Evolutionary conservation across 2,888 invertebrate genomes (phyloP), one percentile per base, ranked within the genome.

Genomic region (Latrodectus hesperus): DNA sequence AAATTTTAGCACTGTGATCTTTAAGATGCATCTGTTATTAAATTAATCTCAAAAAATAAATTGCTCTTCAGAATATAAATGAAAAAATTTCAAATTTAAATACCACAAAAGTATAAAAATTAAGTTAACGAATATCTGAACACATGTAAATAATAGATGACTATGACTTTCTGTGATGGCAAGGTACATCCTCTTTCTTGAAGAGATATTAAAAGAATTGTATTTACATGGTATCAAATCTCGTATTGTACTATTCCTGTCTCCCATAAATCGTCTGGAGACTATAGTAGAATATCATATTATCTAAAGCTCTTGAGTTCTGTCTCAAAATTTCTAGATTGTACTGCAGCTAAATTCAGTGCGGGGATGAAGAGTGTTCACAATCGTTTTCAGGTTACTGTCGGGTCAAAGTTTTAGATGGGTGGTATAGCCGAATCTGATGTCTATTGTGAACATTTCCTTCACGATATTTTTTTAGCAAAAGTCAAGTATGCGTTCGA

Each of bases 181-280:
- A 38, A 38, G 4, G 38, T 6, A 4, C 5, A 38, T 0, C 22
- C 22, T 22, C 60, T 75, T 75, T 26, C 14, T 75, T 12, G 64
- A 75, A 60, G 74, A 14, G 38, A 60, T 75, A 6, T 75, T 75
- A 12, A 65, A n/a, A 17, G 76, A 67, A 17, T 65, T 65, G 52
- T 0, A 26, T 67, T 17, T 17, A 9, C 76, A 67, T 67, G 9
- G 51, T 51, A n/a, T 67, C 11, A 14, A 12, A 17, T 49, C 67
- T 12, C 16, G 76, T 5, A 17, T 49, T 76, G 38, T 65, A 52
- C 77, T 26, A 0, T 22, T 77, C 4, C 17, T 22, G 52, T 51
- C 53, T 49, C 14, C 77, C 17, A 26, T 49, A 22, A 22, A 22
- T 22, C 22, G 22, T 22, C 22, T 22, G 16, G 2, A 60, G n/a